A percentile compares a stretch with the other conserved stretches of the same genome.
phyloP scores from a whole-genome alignment of 2,888 invertebrate genomes.

The Brachynemurus nebulosus region DNA sequence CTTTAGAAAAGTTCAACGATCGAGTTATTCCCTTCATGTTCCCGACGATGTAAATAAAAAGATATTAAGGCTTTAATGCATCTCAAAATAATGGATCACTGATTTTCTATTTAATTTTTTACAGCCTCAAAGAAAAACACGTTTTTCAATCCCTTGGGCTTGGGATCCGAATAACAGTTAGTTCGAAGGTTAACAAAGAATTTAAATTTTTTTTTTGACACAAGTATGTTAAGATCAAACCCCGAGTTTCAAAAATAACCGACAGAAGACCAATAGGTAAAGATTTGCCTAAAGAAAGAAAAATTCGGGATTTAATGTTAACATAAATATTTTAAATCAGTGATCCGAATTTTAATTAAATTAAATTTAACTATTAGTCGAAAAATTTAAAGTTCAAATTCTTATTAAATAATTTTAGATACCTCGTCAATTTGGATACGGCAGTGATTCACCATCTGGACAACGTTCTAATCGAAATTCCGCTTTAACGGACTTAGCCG shows the following conservation, averaged over 20 bases:
- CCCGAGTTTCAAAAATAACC: no score
- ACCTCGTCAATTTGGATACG: slow-evolving; percentile 22
- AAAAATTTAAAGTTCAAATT: no score
- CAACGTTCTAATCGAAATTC: slow-evolving; percentile 24
- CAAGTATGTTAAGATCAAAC: background rate
- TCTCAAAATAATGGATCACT: background rate
- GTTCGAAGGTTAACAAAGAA: no score
- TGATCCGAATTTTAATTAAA: no score
- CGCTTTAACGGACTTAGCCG: slow-evolving; percentile 43
- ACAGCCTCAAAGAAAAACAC: slow-evolving; percentile 1
- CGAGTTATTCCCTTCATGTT: slow-evolving; percentile 56
- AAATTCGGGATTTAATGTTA: no score
- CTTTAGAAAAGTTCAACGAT: slow-evolving; percentile 53
- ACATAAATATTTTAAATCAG: no score
- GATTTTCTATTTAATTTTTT: background rate
- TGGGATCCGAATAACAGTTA: no score
- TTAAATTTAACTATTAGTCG: no score
- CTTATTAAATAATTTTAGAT: slow-evolving; percentile 22
- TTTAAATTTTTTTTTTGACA: slow-evolving; percentile 1
- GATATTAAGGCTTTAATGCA: background rate
- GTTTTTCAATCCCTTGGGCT: background rate
- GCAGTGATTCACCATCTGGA: slow-evolving; percentile 13
- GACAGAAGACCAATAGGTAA: no score
- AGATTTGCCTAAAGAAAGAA: no score
- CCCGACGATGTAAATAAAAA: slow-evolving; percentile 44